Conservation (phyloP, 2,797 vertebrate species). For the Buceros bicornis region DNA sequence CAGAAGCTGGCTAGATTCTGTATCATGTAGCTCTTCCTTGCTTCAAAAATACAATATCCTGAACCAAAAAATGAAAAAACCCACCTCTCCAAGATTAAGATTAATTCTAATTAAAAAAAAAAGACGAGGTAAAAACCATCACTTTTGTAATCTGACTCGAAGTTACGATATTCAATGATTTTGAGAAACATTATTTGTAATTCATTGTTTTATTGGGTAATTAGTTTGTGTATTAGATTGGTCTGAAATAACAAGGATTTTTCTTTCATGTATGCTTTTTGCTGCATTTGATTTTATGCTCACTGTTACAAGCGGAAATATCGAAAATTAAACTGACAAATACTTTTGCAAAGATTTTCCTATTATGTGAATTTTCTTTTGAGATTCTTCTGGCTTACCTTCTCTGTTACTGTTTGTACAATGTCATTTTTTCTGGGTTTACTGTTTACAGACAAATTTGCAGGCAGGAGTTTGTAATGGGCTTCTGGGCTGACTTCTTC, state of each 20-base stretch:
- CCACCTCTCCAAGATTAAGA: background rate
- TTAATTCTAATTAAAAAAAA: background rate
- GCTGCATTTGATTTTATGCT: background rate
- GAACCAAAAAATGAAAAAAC: background rate
- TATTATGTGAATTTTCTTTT: background rate
- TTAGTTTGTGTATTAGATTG: background rate
- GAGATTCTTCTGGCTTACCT: background rate
- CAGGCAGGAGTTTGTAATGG: background rate
- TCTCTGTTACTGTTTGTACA: background rate
- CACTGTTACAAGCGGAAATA: background rate
- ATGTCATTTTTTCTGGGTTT: background rate
- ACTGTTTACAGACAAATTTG: background rate
- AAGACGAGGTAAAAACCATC: background rate
- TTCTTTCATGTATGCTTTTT: background rate
- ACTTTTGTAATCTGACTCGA: background rate
- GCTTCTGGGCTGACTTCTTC: background rate
- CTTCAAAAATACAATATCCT: constrained; percentile 49
- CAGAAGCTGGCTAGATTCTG: constrained; percentile 24
- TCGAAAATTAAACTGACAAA: background rate
- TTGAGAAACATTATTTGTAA: background rate
- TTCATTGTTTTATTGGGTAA: background rate
- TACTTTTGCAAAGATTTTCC: background rate
- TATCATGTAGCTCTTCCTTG: constrained; percentile 1
- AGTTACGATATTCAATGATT: background rate
- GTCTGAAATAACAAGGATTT: background rate